Evolutionary conservation across 2,888 invertebrate genomes (phyloP).

Genomic region (Lasius fuliginosus): DNA sequence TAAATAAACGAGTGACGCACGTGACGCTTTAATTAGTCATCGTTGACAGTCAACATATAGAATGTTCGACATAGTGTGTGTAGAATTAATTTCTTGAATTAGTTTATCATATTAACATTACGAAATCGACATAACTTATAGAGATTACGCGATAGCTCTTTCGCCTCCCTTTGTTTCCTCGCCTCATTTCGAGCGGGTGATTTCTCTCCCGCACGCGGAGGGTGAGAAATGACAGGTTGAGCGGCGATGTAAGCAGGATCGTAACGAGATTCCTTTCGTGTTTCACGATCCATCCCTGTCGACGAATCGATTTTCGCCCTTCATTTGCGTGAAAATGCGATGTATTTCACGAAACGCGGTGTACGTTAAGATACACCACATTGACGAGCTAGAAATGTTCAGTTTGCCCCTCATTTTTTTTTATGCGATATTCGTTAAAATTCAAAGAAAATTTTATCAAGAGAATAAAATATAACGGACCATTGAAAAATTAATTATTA

Average conservation of each 20-base stretch:
- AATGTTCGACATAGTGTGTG: background rate
- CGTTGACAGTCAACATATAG: background rate
- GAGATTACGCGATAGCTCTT: background rate
- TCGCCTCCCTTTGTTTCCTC: constrained; percentile 29
- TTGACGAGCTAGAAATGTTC: constrained; percentile 7
- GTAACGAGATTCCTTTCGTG: constrained; percentile 47
- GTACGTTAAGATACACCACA: background rate
- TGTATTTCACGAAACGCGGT: background rate
- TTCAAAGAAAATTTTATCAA: background rate
- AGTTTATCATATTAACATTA: background rate
- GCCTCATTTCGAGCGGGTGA: constrained; percentile 37
- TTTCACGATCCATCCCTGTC: constrained; percentile 25
- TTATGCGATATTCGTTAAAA: background rate
- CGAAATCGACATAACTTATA: constrained; percentile 8
- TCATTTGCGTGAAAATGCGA: background rate
- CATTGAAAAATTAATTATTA: background rate
- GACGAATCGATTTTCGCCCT: constrained; percentile 11
- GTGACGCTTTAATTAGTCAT: constrained; percentile 35
- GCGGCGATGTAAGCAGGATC: constrained; percentile 26
- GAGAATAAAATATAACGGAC: background rate
- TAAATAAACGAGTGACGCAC: constrained; percentile 33
- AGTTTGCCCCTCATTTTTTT: background rate
- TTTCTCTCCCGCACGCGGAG: constrained; percentile 29
- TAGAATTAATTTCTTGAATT: constrained; percentile 1
- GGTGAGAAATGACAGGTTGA: constrained; percentile 21